Percentiles rank a stretch among this genome's conserved stretches.
Conservation (phyloP, 2,888 invertebrate genomes). For the Tipula lateralis region DNA sequence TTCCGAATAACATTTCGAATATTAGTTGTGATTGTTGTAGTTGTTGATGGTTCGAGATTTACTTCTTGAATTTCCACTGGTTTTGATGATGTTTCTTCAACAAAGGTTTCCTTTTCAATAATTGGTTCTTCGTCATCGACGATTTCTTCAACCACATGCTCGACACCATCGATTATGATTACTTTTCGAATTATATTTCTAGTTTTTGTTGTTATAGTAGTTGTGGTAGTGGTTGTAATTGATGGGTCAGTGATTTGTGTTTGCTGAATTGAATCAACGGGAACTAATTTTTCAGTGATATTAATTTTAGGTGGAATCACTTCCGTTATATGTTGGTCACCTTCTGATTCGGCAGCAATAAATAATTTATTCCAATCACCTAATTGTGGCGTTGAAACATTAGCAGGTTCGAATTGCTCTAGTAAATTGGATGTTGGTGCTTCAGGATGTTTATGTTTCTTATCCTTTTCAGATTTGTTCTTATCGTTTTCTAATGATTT, state of each 20-base stretch:
- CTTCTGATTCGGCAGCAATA: background rate
- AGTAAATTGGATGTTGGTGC: background rate
- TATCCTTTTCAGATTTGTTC: no score
- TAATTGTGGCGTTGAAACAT: background rate
- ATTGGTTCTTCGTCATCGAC: constrained; percentile 41
- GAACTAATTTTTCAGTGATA: background rate
- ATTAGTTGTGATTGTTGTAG: background rate
- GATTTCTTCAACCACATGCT: background rate
- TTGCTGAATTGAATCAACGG: background rate
- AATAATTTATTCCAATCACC: background rate
- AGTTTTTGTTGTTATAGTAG: constrained; percentile 59
- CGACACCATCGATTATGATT: background rate
- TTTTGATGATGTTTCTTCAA: background rate
- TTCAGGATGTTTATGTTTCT: constrained; percentile 48
- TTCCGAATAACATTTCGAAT: background rate
- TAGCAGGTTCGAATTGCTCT: constrained; percentile 21
- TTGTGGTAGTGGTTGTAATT: background rate
- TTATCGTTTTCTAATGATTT: no score
- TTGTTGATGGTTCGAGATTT: background rate
- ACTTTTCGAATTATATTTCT: constrained; percentile 48
- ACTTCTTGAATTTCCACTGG: background rate
- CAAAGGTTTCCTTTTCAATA: background rate
- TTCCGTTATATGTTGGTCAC: background rate
- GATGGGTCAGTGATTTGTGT: constrained; percentile 24
- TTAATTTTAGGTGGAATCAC: no score